A percentile compares a stretch with the other conserved stretches of the same genome.
Evolutionary conservation across 2,888 invertebrate genomes (phyloP).

Genomic region (Willowsia nigromaculata): DNA sequence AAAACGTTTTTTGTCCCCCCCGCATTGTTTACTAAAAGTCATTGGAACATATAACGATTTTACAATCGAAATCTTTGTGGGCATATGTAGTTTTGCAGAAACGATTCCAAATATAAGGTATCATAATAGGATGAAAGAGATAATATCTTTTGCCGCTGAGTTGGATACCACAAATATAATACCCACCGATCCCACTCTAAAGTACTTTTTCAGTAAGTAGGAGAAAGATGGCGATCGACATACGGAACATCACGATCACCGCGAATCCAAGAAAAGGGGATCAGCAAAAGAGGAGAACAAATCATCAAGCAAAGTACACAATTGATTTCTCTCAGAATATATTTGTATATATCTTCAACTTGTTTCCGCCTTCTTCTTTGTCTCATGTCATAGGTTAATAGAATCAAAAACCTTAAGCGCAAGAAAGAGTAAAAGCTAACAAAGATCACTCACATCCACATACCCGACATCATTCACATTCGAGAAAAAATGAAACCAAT

Average conservation of each 20-base stretch:
- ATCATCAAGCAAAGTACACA: constrained; percentile 26
- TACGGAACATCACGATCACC: background rate
- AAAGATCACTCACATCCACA: constrained; percentile 12
- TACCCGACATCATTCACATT: constrained; percentile 23
- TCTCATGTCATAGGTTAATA: constrained; percentile 41
- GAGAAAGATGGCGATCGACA: background rate
- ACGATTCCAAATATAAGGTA: background rate
- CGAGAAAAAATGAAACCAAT: constrained; percentile 11
- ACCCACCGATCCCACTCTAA: background rate
- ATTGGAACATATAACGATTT: background rate
- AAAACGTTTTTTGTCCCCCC: background rate
- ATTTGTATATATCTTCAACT: background rate
- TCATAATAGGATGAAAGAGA: background rate
- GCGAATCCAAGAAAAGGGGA: background rate
- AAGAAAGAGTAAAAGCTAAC: constrained; percentile 14
- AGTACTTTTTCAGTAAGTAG: background rate
- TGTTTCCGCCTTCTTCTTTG: background rate
- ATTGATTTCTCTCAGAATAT: background rate
- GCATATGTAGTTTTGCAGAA: background rate
- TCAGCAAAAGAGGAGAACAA: background rate
- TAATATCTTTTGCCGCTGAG: background rate
- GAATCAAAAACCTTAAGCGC: constrained; percentile 33
- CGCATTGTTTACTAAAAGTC: background rate
- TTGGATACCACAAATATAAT: background rate
- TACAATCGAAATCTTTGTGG: background rate